Base-by-base conservation (phyloP, 1,140 invertebrate species). In the Drosophila lowei region DNA sequence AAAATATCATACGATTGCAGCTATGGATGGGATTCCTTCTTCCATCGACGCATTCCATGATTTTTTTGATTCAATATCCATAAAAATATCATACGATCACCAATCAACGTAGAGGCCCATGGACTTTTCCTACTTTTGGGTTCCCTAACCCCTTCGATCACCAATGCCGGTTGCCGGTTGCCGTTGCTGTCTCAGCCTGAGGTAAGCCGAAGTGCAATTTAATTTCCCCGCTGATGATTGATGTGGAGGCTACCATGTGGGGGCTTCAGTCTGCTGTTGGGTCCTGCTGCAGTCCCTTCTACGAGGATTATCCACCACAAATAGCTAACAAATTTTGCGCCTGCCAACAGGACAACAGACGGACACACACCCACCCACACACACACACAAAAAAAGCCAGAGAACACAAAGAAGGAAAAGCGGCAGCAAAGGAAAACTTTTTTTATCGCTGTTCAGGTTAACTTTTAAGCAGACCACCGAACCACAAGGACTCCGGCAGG, bases 261-360 rank as follows among this genome's bases (percentile, higher is more conserved):
- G 11, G 11, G 34, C 41, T 58, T 67, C 53, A 46, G 46, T 58
- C 28, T 57, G 46, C 43, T 41, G 68, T 30, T 15, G 64, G 54
- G 71, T 38, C 18, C 28, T 38, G 38, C 21, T 28, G 28, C 11
- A 8, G 16, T 30, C 41, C 44, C 9, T 23, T 13, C n/a, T 28
- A 41, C 58, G 72, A 57, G 44, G 62, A 79, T 72, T 68, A 85
- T 72, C 55, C 65, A 50, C 49, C 57, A 46, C 66, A 79, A 85
- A 79, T 85, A 74, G 75, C 75, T 30, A 60, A 71, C 76, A 74
- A 83, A 84, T 79, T 84, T 79, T 68, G 38, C 34, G 34, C 46
- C 48, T 75, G 64, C 49, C 72, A 72, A 30, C 16, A 38, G 34
- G 34, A 38, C 34, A 38, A 38, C 34, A 38, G 34, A 38, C 11